Conservation (phyloP, 2,113 vertebrate genomes). For the Channa maculata region DNA sequence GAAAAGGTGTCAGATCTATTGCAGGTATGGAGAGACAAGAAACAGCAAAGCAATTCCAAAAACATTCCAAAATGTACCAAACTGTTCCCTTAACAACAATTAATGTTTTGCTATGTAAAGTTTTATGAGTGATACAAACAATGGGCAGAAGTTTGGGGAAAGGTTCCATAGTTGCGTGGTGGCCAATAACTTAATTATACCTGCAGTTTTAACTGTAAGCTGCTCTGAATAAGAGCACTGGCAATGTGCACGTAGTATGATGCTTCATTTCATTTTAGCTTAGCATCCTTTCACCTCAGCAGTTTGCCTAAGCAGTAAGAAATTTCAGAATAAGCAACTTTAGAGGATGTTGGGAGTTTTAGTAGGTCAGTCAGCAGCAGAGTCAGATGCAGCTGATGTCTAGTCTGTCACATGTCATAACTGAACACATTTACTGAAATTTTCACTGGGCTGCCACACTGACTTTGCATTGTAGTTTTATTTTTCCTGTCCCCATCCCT, state of each 20-base stretch:
- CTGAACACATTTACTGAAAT: slow-evolving; percentile 28
- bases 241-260: slow-evolving; percentile 11
- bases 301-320: slow-evolving; percentile 33
- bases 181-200: background rate
- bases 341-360: slow-evolving; percentile 16
- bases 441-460: slow-evolving; percentile 2
- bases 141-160: too few species aligned
- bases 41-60: too few species aligned
- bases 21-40: too few species aligned
- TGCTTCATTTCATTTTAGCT: slow-evolving; percentile 38
- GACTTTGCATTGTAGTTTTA: background rate
- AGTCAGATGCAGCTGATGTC: slow-evolving; percentile 26
- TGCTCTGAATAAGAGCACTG: slow-evolving; percentile 17
- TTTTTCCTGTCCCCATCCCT: background rate
- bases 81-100: too few species aligned
- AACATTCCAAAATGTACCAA: too few species aligned
- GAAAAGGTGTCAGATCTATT: background rate
- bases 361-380: slow-evolving; percentile 33
- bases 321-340: slow-evolving; percentile 53
- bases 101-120: too few species aligned
- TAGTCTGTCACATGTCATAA: slow-evolving; percentile 39
- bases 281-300: slow-evolving; percentile 32
- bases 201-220: slow-evolving; percentile 26
- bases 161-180: too few species aligned
- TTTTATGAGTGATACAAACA: too few species aligned